Conservation (phyloP, 2,888 invertebrate genomes). For the Drosophila histrio region DNA sequence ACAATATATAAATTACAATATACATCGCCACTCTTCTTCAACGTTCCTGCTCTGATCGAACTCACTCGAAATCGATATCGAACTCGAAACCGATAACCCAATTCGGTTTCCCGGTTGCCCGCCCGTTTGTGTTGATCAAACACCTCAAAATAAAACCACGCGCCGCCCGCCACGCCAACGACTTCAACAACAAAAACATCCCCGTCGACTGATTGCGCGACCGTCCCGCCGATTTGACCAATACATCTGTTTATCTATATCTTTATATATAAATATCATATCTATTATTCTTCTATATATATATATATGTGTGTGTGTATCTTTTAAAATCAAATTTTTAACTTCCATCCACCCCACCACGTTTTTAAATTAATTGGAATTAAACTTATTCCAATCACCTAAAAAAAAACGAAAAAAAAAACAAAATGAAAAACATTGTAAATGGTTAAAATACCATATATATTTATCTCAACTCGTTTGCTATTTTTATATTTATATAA, state of each 20-base stretch:
- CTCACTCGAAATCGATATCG: slow-evolving; percentile 45
- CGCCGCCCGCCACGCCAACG: slow-evolving; percentile 71
- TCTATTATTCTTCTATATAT: slow-evolving; percentile 15
- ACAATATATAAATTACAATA: slow-evolving; percentile 3
- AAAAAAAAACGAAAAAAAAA: background rate
- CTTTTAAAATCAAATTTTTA: slow-evolving; percentile 3
- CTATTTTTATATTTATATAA: slow-evolving; percentile 16
- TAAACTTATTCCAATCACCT: slow-evolving; percentile 26
- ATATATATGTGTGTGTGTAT: slow-evolving; percentile 16
- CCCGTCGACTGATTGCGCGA: slow-evolving; percentile 76
- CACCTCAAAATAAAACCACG: slow-evolving; percentile 46
- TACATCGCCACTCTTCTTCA: slow-evolving; percentile 73
- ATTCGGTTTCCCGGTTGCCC: slow-evolving; percentile 48
- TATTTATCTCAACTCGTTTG: slow-evolving; percentile 34
- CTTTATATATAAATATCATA: slow-evolving; percentile 30
- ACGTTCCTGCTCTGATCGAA: slow-evolving; percentile 74
- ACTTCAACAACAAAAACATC: slow-evolving; percentile 66
- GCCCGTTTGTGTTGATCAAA: slow-evolving; percentile 52
- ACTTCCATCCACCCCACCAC: slow-evolving; percentile 18
- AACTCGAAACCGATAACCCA: slow-evolving; percentile 37
- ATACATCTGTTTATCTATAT: slow-evolving; percentile 18
- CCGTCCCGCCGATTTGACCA: slow-evolving; percentile 71
- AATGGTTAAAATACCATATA: slow-evolving; percentile 43
- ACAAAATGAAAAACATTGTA: slow-evolving; percentile 36
- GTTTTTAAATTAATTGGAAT: slow-evolving; percentile 26